Evolutionary conservation across 2,797 vertebrate species (phyloP).

Genomic region (Parambassis ranga): DNA sequence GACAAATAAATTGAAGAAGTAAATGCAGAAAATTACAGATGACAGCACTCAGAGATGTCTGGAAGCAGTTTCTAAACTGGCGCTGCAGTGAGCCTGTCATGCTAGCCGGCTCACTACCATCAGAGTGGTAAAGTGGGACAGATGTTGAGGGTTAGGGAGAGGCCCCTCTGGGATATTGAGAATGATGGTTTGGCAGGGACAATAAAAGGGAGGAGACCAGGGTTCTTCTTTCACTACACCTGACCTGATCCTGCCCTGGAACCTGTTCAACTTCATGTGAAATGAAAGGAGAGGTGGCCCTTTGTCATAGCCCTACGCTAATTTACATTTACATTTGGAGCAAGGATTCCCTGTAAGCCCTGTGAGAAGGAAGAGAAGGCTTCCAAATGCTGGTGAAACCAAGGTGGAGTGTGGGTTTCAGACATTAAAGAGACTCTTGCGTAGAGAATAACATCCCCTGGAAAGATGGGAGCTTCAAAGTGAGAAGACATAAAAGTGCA

Average conservation of each 20-base stretch:
- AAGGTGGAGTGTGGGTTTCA: constrained; percentile 29
- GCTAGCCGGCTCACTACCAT: constrained; percentile 42
- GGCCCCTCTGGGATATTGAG: constrained; percentile 63
- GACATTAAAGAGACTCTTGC: constrained; percentile 58
- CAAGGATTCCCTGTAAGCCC: background rate
- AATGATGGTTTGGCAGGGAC: constrained; percentile 65
- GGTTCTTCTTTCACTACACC: constrained; percentile 58
- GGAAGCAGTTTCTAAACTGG: constrained; percentile 69
- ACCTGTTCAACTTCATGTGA: constrained; percentile 47
- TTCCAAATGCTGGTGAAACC: constrained; percentile 20
- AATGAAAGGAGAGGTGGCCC: constrained; percentile 44
- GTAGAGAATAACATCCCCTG: constrained; percentile 52
- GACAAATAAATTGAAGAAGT: constrained; percentile 69
- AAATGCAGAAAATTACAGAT: constrained; percentile 63
- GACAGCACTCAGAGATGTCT: constrained; percentile 66
- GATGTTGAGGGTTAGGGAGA: constrained; percentile 74
- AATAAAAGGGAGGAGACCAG: constrained; percentile 51
- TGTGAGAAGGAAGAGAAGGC: background rate
- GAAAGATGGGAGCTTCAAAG: constrained; percentile 74
- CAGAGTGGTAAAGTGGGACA: constrained; percentile 71
- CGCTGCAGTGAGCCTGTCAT: constrained; percentile 51
- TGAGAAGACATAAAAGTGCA: constrained; percentile 77
- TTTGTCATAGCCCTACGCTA: constrained; percentile 29
- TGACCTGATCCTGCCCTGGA: constrained; percentile 53
- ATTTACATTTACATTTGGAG: constrained; percentile 38